Evolutionary conservation across 2,797 vertebrate genomes (phyloP), one percentile per base, ranked within the genome.

Genomic region (Ptychobarbus kaznakovi): DNA sequence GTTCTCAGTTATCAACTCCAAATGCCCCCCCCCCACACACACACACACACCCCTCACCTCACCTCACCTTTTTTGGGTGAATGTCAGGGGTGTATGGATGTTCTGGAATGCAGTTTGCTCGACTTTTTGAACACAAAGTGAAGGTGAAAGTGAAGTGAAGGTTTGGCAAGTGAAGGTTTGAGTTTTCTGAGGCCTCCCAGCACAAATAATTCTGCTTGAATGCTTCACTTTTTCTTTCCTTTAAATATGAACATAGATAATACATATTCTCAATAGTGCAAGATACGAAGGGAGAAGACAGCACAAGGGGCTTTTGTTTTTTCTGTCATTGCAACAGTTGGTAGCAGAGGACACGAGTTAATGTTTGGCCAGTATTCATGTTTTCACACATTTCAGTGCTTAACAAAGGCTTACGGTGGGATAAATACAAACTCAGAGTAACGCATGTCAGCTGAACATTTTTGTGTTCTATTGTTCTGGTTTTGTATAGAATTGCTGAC

Each of bases 401-500:
- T 80, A 63, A 80, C 80, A 83, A 81, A 77, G 53, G 75, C 11
- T 77, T 80, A 63, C 15, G 49, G 25, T 65, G 32, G n/a, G 9
- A 69, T 38, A 79, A 75, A 70, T 51, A 53, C 73, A 7, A 70
- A 82, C 51, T 1, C 80, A 61, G 40, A 38, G 35, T 56, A 74
- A 70, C 22, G 49, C 86, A 53, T 80, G 87, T 93, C 92, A 92
- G 93, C 92, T 91, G 74, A 87, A 82, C 74, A 68, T 70, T 65
- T 80, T 66, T 0, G 83, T 44, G 42, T 78, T 73, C 77, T 49
- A 89, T 91, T 91, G 92, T 94, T 90, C 56, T 10, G 15, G 74
- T 46, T 80, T 89, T 91, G 86, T 88, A 91, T 51, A 89, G 86
- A 90, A 87, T 38, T 91, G 89, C 88, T 91, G 91, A 90, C 91